A percentile compares a stretch with the other conserved stretches of the same genome.
These are phyloP conservation scores for Chloroclystis v-ata DNA, from an alignment of 2,888 invertebrate genomes.

Conservation along the genomic window DNA sequence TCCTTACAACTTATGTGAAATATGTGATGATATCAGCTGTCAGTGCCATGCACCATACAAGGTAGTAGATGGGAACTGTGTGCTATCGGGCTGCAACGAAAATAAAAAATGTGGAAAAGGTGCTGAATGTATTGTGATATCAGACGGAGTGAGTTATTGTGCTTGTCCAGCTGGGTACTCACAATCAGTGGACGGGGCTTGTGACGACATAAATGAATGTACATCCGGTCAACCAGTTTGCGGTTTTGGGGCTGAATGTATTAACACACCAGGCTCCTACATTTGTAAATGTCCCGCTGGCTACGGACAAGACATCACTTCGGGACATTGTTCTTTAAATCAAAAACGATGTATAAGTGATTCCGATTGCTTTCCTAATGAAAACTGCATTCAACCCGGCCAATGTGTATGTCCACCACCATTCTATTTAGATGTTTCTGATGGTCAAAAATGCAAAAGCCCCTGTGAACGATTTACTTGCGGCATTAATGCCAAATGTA, in stretches of 20 bases:
- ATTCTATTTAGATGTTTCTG: conserved; percentile 88
- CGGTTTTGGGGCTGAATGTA: conserved; percentile 91
- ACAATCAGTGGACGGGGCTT: conserved; percentile 87
- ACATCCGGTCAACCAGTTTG: conserved; percentile 85
- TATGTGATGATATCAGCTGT: conserved; percentile 89
- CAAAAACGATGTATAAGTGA: conserved; percentile 90
- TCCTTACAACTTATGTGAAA: conserved; percentile 91
- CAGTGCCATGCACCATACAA: conserved; percentile 93
- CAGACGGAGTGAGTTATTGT: conserved; percentile 94
- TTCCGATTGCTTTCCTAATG: conserved; percentile 89
- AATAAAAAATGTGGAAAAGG: conserved; percentile 90
- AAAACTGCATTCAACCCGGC: conserved; percentile 94
- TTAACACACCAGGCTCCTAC: conserved; percentile 87
- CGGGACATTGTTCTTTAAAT: conserved; percentile 88
- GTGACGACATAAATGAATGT: conserved; percentile 92
- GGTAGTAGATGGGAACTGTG: conserved; percentile 89
- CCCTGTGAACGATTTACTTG: conserved; percentile 94
- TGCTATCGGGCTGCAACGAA: conserved; percentile 88
- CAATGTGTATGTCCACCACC: conserved; percentile 95
- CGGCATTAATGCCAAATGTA: conserved; percentile 93
- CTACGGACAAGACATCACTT: conserved; percentile 88
- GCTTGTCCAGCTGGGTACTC: conserved; percentile 93
- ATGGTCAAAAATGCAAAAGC: conserved; percentile 92
- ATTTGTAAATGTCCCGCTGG: conserved; percentile 89
- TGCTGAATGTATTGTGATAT: conserved; percentile 93